Evolutionary conservation across 2,113 vertebrate genomes (phyloP).

Genomic region (Anhinga rufa): DNA sequence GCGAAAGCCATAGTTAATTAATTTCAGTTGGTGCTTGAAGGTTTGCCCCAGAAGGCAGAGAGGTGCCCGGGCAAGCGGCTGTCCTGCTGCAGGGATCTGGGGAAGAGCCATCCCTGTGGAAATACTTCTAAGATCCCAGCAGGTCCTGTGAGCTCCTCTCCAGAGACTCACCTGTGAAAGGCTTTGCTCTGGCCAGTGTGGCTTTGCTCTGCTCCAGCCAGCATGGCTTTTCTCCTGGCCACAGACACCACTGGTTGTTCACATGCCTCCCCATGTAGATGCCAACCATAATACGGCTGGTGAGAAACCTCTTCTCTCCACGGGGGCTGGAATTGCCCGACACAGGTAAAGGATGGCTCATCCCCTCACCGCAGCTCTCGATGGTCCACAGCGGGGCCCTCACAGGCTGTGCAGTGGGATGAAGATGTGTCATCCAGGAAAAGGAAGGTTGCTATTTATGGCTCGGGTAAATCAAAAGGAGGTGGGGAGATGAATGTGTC

Average conservation of each 20-base stretch:
- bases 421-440: neutral
- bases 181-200: neutral
- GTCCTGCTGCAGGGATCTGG: neutral
- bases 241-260: rapidly evolving
- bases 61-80: neutral
- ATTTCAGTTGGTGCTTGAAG: neutral
- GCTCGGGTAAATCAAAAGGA: neutral
- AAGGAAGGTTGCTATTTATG: neutral
- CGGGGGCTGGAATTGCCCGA: no score
- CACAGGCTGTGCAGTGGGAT: rapidly evolving
- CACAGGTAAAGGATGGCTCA: neutral
- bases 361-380: neutral
- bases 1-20: neutral
- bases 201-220: no score
- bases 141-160: neutral
- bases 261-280: rapidly evolving
- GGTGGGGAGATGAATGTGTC: neutral
- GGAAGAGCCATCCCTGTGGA: neutral
- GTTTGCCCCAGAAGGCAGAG: neutral
- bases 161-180: rapidly evolving
- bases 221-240: neutral
- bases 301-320: neutral
- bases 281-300: neutral
- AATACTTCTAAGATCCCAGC: neutral
- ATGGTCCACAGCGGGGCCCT: no score